A percentile compares a stretch with the other conserved stretches of the same genome.
Evolutionary conservation across 2,888 invertebrate genomes (phyloP).

Genomic region (Myopa tessellatipennis): DNA sequence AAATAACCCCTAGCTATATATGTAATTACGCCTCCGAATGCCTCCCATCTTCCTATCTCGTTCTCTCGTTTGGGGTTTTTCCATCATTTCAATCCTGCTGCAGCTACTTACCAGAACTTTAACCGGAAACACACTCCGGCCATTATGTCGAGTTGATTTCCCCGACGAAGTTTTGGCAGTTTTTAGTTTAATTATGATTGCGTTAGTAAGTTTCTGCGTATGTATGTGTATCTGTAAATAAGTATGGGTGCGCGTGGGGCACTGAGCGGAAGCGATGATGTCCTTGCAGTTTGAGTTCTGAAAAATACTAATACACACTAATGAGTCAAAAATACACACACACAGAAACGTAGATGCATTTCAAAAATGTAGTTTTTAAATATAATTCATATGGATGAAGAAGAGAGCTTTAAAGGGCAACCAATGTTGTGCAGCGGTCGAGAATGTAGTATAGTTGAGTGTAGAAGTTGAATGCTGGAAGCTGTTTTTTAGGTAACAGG

Average conservation of each 20-base stretch:
- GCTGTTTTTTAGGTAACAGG: no score
- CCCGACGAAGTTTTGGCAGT: slow-evolving; percentile 22
- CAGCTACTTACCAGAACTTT: slow-evolving; percentile 7
- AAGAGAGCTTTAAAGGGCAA: no score
- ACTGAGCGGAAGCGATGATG: background rate
- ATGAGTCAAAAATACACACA: no score
- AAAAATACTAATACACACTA: background rate
- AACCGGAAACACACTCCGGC: slow-evolving; percentile 23
- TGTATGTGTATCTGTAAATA: background rate
- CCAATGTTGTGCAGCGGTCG: no score
- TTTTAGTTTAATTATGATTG: slow-evolving; percentile 20
- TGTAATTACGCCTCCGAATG: no score
- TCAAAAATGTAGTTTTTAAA: background rate
- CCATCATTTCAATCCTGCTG: background rate
- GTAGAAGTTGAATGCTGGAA: no score
- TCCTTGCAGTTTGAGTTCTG: no score
- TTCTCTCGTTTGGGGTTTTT: background rate
- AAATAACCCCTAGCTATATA: background rate
- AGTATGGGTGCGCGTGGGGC: no score
- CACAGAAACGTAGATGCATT: background rate
- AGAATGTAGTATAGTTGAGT: no score
- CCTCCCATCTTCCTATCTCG: background rate
- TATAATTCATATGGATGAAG: background rate
- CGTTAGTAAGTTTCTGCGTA: background rate
- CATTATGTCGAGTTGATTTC: slow-evolving; percentile 27